Base-by-base conservation (phyloP, 2,888 invertebrate genomes). In the Trissolcus brochymenae region DNA sequence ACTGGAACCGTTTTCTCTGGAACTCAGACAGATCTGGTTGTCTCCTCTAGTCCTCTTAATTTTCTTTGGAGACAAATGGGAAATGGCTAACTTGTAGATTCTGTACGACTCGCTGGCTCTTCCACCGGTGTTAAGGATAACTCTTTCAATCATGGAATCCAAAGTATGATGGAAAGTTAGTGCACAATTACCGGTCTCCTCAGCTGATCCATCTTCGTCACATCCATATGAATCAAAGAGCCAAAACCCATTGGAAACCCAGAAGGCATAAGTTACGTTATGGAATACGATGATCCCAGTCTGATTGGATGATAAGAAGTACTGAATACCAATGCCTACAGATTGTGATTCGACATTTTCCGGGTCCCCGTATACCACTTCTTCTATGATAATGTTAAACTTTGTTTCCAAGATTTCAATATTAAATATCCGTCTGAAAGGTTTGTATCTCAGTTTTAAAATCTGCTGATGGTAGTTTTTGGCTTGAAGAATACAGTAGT, bases 191-290 rank as follows among this genome's bases (percentile, higher is more conserved):
- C 87, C 88, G 9, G 21, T 41, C 2, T 75, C 76, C 9, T 7
- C 75, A 0, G 80, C 78, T 7, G 61, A 65, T 0, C 88, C 89
- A 2, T 72, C 73, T 0, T 84, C 80, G 51, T 89, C 86, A 43
- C 88, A 88, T 4, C 81, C 49, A 50, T 89, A 88, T 4, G 88
- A 82, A 77, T 89, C 87, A 57, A 88, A 89, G 0, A 88, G 61
- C 17, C 87, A 88, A 25, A 80, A 87, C 1, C 70, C 72, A 4
- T 85, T 75, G 0, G 80, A 21, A 0, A 40, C 72, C 88, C 89
- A 89, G 60, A 88, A 85, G 0, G 86, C 87, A 57, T 83, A 88
- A 0, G 88, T 80, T 4, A 80, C 80, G 51, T 86, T 87, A 0
- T 25, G 16, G 13, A 88, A 85, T 1, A 84, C 82, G 17, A 88